These are phyloP conservation scores for Drosophila acutilabella DNA, from an alignment of 2,888 invertebrate genomes.

Conservation along the genomic window DNA sequence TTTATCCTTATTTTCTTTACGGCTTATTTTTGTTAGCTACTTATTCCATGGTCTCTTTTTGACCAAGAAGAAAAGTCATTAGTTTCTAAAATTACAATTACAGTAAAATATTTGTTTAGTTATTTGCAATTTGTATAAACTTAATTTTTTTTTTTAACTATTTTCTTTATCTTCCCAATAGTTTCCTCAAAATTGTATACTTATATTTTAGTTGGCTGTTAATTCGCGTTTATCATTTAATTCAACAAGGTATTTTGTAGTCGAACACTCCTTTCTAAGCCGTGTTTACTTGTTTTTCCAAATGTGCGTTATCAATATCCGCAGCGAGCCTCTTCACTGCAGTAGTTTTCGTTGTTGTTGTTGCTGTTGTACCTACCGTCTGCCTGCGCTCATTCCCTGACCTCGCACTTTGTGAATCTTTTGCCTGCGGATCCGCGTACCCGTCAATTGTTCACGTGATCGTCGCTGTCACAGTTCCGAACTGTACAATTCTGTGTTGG, in stretches of 20 bases:
- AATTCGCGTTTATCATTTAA: too few relatives aligned
- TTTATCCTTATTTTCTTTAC: too few relatives aligned
- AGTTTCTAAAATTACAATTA: too few relatives aligned
- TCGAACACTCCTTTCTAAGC: background rate
- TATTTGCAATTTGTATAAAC: too few relatives aligned
- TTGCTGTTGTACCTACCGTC: background rate
- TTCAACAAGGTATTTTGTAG: background rate
- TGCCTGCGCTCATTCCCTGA: conserved; percentile 26
- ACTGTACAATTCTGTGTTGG: conserved; percentile 24
- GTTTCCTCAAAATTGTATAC: too few relatives aligned
- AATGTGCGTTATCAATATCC: conserved; percentile 52
- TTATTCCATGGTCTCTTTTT: too few relatives aligned
- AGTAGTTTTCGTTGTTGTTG: background rate
- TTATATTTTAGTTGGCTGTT: too few relatives aligned
- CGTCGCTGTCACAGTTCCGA: conserved; percentile 5
- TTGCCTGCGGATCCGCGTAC: conserved; percentile 34
- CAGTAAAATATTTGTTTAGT: too few relatives aligned
- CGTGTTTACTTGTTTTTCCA: conserved; percentile 8
- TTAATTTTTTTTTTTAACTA: too few relatives aligned
- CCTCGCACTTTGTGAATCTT: conserved; percentile 5
- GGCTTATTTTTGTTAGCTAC: too few relatives aligned
- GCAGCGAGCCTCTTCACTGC: conserved; percentile 5
- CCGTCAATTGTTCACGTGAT: conserved; percentile 57
- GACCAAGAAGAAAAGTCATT: too few relatives aligned
- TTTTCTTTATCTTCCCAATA: too few relatives aligned